A percentile compares a stretch with the other conserved stretches of the same genome.
Evolutionary conservation across 2,113 vertebrate genomes (phyloP).

Genomic region (Poeciliopsis turrubarensis): DNA sequence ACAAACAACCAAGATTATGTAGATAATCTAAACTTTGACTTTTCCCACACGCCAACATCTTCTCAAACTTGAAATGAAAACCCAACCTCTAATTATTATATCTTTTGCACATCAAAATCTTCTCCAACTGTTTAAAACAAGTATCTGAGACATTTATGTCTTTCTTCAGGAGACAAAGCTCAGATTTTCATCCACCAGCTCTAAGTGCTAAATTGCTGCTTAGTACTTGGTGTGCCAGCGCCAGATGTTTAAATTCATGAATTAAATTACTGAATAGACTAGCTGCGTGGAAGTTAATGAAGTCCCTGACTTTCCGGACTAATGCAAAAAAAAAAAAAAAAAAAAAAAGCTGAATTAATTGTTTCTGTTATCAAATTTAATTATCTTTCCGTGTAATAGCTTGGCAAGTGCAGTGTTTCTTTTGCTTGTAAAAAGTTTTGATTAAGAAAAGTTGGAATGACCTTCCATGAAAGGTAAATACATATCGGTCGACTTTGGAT

Average conservation of each 20-base stretch:
- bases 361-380: constrained; percentile 18
- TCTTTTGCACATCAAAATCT: constrained; percentile 3
- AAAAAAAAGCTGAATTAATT: constrained; percentile 2
- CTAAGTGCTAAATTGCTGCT: constrained; percentile 6
- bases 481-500: background rate
- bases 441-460: background rate
- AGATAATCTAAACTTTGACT: background rate
- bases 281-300: constrained; percentile 12
- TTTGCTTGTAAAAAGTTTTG: background rate
- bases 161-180: constrained; percentile 42
- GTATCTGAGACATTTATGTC: constrained; percentile 52
- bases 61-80: constrained; percentile 50
- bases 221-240: background rate
- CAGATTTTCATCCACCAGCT: constrained; percentile 30
- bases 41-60: constrained; percentile 19
- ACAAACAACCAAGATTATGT: no score
- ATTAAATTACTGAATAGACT: constrained; percentile 6
- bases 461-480: background rate
- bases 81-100: constrained; percentile 62
- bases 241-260: constrained; percentile 14
- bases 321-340: background rate
- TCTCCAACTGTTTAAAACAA: constrained; percentile 57
- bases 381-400: constrained; percentile 10
- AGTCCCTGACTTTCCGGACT: constrained; percentile 15
- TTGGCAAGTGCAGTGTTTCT: background rate